Evolutionary conservation across 2,797 vertebrate genomes (phyloP).

Genomic region (Peromyscus eremicus): DNA sequence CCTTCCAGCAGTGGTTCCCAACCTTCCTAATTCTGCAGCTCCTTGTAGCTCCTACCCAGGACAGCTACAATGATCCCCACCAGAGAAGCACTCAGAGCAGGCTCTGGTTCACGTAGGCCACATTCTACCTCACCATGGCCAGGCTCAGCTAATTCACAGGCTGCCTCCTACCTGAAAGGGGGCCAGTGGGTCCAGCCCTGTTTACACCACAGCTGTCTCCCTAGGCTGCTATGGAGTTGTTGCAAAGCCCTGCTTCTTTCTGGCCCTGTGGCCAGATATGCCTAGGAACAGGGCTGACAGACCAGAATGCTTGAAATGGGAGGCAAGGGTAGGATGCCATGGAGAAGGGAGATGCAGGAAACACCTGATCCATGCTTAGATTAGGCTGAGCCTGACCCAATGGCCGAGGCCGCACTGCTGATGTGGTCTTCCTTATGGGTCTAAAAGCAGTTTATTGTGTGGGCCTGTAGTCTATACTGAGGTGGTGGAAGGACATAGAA

Average conservation of each 20-base stretch:
- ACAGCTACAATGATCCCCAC: background rate
- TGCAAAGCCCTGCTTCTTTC: background rate
- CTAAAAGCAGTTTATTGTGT: background rate
- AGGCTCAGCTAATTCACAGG: background rate
- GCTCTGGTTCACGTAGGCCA: background rate
- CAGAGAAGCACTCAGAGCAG: background rate
- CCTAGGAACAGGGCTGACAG: background rate
- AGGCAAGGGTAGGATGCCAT: background rate
- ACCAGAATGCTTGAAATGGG: background rate
- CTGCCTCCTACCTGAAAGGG: background rate
- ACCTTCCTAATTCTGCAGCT: background rate
- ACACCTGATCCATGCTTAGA: background rate
- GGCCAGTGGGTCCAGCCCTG: background rate
- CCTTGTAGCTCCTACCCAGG: background rate
- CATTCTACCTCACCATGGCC: too few relatives aligned
- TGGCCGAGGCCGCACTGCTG: background rate
- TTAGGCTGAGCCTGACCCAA: background rate
- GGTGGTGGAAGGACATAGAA: background rate
- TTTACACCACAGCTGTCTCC: background rate
- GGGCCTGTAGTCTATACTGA: background rate
- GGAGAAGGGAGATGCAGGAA: background rate
- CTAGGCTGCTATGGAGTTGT: background rate
- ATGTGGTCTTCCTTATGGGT: background rate
- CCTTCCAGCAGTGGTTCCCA: background rate
- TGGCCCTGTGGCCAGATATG: background rate